These are phyloP conservation scores for Euwallacea similis DNA, from an alignment of 1,140 invertebrate species.

Conservation along the genomic window DNA sequence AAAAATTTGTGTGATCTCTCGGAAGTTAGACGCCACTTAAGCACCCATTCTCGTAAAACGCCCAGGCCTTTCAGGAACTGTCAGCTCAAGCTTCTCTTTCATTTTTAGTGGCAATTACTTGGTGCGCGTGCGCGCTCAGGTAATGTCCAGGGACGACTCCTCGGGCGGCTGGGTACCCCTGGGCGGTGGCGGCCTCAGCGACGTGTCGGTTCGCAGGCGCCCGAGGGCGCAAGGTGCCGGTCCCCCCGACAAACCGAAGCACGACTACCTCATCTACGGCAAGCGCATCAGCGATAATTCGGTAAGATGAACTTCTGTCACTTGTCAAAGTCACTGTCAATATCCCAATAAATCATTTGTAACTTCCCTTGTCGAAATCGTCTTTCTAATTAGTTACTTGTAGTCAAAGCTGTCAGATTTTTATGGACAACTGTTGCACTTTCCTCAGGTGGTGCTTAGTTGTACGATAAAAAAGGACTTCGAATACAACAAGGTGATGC, in stretches of 20 bases:
- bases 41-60: too few relatives aligned
- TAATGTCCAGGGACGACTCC: conserved; percentile 97
- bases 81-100: conserved; percentile 19
- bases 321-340: too few relatives aligned
- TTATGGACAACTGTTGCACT: neutral
- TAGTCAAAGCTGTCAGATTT: neutral
- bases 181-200: conserved; percentile 89
- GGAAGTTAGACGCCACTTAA: too few relatives aligned
- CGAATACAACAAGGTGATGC: conserved; percentile 97
- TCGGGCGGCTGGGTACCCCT: conserved; percentile 94
- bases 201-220: conserved; percentile 83
- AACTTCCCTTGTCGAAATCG: too few relatives aligned
- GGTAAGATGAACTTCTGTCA: conserved; percentile 60
- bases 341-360: too few relatives aligned
- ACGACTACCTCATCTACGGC: conserved; percentile 90
- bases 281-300: conserved; percentile 88
- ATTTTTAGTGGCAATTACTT: conserved; percentile 82
- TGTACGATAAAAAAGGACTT: conserved; percentile 96
- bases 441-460: conserved; percentile 84
- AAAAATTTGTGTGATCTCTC: too few relatives aligned
- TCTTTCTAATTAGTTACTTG: too few relatives aligned
- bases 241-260: conserved; percentile 57
- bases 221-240: conserved; percentile 52
- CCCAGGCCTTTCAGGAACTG: too few relatives aligned
- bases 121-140: conserved; percentile 95